Percentiles rank a stretch among this genome's conserved stretches.
Evolutionary conservation across 2,888 invertebrate genomes (phyloP).

Genomic region (Agonum fuliginosum): DNA sequence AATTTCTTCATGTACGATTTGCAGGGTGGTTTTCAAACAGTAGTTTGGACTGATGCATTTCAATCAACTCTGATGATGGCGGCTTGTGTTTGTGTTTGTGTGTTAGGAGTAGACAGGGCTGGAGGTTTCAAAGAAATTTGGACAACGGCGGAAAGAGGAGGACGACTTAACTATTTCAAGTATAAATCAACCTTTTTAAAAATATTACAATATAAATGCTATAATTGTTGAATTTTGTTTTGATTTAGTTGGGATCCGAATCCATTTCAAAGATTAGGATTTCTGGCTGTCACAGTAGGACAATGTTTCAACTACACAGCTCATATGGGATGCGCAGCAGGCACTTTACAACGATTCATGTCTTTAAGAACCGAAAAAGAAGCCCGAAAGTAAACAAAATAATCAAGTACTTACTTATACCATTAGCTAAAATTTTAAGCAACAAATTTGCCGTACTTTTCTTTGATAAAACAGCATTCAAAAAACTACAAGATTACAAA

Average conservation of each 20-base stretch:
- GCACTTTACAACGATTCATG: conserved; percentile 16
- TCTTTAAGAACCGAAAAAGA: background rate
- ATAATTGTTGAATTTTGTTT: background rate
- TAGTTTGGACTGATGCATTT: conserved; percentile 39
- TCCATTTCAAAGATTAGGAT: conserved; percentile 21
- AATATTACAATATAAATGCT: background rate
- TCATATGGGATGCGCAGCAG: conserved; percentile 12
- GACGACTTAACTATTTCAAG: background rate
- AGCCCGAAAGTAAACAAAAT: conserved; percentile 4
- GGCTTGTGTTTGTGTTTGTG: background rate
- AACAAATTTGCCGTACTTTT: no score
- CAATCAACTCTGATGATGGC: conserved; percentile 42
- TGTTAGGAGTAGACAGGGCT: conserved; percentile 4
- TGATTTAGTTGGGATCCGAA: conserved; percentile 22
- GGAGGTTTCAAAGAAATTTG: conserved; percentile 38
- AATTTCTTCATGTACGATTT: no score
- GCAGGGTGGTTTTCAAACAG: conserved; percentile 38
- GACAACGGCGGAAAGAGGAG: conserved; percentile 12
- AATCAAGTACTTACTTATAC: background rate
- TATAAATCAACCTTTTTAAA: background rate
- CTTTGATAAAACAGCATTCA: no score
- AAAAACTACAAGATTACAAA: no score
- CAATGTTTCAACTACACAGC: background rate
- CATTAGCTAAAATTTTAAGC: no score
- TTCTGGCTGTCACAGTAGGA: background rate